These are phyloP conservation scores for Rhabdornis inornatus DNA, from an alignment of 2,113 vertebrate genomes.

Conservation along the genomic window DNA sequence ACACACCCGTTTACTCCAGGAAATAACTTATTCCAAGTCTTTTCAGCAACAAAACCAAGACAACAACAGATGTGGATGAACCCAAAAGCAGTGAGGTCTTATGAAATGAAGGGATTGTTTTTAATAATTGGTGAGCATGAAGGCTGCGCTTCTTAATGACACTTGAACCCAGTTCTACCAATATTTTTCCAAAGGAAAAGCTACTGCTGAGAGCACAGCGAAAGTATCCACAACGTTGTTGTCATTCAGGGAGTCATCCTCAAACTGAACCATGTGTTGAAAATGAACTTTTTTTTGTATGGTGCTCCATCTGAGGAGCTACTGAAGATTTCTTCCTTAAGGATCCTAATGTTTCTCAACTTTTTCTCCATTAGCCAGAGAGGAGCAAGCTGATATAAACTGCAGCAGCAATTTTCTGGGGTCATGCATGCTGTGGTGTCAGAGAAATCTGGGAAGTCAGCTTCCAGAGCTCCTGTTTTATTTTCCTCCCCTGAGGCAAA, in stretches of 20 bases:
- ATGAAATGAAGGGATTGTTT: constrained; percentile 11
- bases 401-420: not conserved
- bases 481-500: not conserved
- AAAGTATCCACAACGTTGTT: not conserved
- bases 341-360: not conserved
- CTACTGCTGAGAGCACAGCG: not conserved
- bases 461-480: not conserved
- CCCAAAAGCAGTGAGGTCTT: not conserved
- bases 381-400: not conserved
- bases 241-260: not conserved
- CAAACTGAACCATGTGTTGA: not conserved
- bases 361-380: not conserved
- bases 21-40: not conserved
- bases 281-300: not conserved
- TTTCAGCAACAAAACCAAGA: not conserved
- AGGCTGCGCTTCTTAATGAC: not conserved
- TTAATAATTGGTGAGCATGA: not conserved
- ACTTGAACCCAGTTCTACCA: not conserved
- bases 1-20: not conserved
- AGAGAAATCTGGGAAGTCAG: not conserved
- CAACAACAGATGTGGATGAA: not conserved
- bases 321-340: not conserved
- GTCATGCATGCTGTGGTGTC: not conserved
- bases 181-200: not conserved
- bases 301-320: not conserved